phyloP scores from a whole-genome alignment of 2,888 invertebrate genomes.

The Epinotia bilunana region DNA sequence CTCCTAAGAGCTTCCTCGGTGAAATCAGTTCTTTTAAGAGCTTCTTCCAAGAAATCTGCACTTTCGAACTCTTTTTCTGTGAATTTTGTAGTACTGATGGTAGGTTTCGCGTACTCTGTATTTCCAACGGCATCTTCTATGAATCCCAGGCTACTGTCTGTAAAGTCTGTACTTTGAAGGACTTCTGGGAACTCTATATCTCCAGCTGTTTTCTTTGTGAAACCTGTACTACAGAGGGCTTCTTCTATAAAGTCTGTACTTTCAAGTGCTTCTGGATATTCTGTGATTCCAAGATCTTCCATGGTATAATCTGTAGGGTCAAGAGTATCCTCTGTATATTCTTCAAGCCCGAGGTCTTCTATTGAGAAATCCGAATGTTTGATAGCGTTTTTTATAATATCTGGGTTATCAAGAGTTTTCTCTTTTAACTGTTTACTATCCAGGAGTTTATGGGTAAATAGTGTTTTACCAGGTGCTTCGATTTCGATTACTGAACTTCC shows the following conservation, averaged over 20 bases:
- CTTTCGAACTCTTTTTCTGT: neutral
- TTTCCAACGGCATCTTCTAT: neutral
- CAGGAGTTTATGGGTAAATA: neutral
- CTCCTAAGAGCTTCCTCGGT: neutral
- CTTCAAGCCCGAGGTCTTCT: slow-evolving; percentile 9
- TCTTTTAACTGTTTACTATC: neutral
- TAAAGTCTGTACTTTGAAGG: neutral
- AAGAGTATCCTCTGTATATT: neutral
- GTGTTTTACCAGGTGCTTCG: neutral
- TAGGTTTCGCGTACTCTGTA: neutral
- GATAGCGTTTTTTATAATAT: slow-evolving; percentile 12
- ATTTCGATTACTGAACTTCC: neutral
- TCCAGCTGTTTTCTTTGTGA: neutral
- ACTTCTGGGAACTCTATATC: neutral
- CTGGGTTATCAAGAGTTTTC: slow-evolving; percentile 15
- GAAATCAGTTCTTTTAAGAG: neutral
- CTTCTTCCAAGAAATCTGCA: slow-evolving; percentile 11
- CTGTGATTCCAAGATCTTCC: neutral
- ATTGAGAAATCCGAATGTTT: slow-evolving; percentile 11
- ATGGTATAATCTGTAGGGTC: neutral
- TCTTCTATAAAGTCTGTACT: slow-evolving; percentile 6
- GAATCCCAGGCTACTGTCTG: neutral
- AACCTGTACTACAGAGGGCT: slow-evolving; percentile 2
- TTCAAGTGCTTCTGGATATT: neutral
- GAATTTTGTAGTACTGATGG: neutral